Base-by-base conservation (phyloP, 2,797 vertebrate species). In the Danio jaintianensis region DNA sequence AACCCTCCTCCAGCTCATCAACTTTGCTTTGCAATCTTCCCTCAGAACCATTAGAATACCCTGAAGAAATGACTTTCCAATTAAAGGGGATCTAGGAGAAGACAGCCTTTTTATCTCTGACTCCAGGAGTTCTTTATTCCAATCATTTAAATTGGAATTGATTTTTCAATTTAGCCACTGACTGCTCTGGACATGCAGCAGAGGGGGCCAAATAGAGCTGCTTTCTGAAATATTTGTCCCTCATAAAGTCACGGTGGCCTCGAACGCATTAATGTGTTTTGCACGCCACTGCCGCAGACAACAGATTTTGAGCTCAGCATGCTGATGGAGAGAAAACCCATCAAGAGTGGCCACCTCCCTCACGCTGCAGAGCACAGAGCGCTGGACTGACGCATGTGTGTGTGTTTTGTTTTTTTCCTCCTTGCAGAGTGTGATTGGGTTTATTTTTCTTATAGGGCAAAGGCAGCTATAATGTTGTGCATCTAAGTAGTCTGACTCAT, bases 81-180 rank as follows among this genome's bases (percentile, higher is more conserved):
- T 98, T 98, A 99, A 98, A 97, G 96, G 93, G 94, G 96, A 97
- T 98, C 96, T 96, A 94, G 90, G 94, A 96, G 95, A 96, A 97
- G 95, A 95, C 94, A 93, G 92, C 94, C 94, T 95, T 96, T 96
- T 95, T 95, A 97, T 98, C 96, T 96, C 92, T 91, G 91, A 95
- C 95, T 98, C 95, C 95, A 96, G 94, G 94, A 96, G 95, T 98
- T 98, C 95, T 97, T 97, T 97, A 98, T 98, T 99, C 96, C 96
- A 98, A 98, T 99, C 96, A 98, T 97, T 98, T 97, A 98, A 98
- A 98, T 98, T 97, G 96, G 96, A 98, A 98, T 98, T 97, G 97
- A 98, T 99, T 98, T 99, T 99, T 98, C 97, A 98, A 97, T 98
- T 98, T 98, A 96, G 94, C 91, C 89, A 92, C 95, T 95, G 95